Conservation (phyloP, 1,140 invertebrate genomes). For the Drosophila nigromelanica region DNA sequence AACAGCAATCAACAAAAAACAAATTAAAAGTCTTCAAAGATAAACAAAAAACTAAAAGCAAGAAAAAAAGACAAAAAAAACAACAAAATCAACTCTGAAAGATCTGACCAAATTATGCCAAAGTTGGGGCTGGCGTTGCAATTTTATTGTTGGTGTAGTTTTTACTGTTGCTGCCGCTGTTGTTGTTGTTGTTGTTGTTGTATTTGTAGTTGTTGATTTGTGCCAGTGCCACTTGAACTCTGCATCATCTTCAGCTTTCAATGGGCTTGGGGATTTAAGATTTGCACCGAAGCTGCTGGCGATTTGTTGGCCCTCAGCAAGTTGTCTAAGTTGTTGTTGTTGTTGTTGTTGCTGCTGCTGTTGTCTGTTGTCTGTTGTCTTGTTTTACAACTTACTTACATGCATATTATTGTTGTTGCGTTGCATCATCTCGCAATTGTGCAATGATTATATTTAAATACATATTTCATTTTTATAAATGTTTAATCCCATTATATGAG, state of each 20-base stretch:
- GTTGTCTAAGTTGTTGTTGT: conserved; percentile 9
- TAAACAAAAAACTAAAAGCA: conserved; percentile 32
- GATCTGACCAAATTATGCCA: conserved; percentile 69
- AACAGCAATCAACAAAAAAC: conserved; percentile 51
- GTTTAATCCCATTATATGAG: conserved; percentile 35
- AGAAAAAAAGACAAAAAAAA: conserved; percentile 5
- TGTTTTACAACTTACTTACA: conserved; percentile 35
- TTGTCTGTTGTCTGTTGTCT: conserved; percentile 9
- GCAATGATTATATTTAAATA: conserved; percentile 62
- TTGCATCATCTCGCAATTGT: conserved; percentile 65
- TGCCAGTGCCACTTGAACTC: conserved; percentile 70
- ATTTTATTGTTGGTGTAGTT: conserved; percentile 26
- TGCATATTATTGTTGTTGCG: conserved; percentile 26
- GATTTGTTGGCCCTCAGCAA: conserved; percentile 19
- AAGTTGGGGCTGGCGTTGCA: conserved; percentile 47
- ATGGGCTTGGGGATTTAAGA: conserved; percentile 9
- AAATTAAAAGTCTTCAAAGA: conserved; percentile 47
- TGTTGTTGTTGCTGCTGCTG: conserved; percentile 11
- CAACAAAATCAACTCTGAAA: conserved; percentile 3
- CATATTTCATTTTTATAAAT: conserved; percentile 41
- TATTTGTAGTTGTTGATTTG: conserved; percentile 54
- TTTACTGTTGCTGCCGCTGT: conserved; percentile 33
- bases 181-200: conserved; percentile 29
- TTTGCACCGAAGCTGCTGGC: conserved; percentile 11
- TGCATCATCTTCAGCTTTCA: conserved; percentile 41